Conservation (phyloP, 2,797 vertebrate genomes). For the Pseudomugil tenellus region DNA sequence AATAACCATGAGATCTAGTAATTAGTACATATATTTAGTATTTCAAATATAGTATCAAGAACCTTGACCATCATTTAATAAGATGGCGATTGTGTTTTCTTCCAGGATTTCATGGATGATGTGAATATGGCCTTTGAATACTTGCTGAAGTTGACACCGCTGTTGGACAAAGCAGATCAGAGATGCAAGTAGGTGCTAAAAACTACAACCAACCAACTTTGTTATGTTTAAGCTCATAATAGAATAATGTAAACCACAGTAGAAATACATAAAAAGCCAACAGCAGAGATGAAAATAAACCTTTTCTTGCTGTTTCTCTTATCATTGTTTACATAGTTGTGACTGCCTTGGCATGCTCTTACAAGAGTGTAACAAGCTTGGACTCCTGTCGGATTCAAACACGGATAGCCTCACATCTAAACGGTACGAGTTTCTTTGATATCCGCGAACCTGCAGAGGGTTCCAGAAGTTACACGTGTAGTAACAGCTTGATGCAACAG, state of each 20-base stretch:
- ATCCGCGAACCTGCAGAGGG: not conserved
- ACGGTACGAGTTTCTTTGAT: conserved; percentile 80
- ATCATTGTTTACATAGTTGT: conserved; percentile 81
- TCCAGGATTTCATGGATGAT: conserved; percentile 94
- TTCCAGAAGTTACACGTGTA: not conserved
- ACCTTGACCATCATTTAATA: not conserved
- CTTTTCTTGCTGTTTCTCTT: not conserved
- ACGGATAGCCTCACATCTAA: conserved; percentile 87
- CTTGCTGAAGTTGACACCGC: conserved; percentile 92
- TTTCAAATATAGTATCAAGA: not conserved
- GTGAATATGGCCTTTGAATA: conserved; percentile 94
- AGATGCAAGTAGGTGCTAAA: conserved; percentile 91
- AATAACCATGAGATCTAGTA: not conserved
- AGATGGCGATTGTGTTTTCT: not conserved
- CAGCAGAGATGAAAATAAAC: accelerated
- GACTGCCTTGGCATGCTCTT: conserved; percentile 93
- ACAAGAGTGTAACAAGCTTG: conserved; percentile 95
- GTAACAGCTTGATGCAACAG: not conserved
- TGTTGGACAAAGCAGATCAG: conserved; percentile 96
- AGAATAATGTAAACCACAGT: not conserved
- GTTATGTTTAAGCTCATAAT: not conserved
- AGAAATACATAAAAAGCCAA: not conserved
- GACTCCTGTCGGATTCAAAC: conserved; percentile 90
- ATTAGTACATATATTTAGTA: not conserved
- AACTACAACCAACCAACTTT: not conserved